Conservation (phyloP, 2,113 vertebrate species). For the Podilymbus podiceps region DNA sequence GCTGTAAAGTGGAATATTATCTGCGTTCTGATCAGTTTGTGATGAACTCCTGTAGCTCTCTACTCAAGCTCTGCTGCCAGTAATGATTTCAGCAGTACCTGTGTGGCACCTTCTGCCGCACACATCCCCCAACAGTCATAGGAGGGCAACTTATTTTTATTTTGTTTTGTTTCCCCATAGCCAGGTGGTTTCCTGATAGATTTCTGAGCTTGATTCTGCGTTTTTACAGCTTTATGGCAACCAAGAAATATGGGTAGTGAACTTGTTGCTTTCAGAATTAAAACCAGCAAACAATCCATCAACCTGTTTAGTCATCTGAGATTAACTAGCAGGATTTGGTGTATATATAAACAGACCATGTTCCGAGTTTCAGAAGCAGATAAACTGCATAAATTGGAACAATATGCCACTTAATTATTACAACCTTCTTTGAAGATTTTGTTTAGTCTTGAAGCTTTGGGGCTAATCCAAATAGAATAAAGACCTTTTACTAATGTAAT, state of each 20-base stretch:
- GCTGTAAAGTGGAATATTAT: not conserved
- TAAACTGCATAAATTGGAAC: not conserved
- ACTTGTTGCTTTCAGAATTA: not conserved
- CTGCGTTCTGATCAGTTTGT: not conserved
- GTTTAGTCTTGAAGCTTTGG: not conserved
- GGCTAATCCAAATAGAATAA: not conserved
- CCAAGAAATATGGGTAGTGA: not conserved
- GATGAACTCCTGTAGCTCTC: not conserved
- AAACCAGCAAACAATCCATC: not conserved
- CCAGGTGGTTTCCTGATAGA: not conserved
- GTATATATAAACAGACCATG: not conserved
- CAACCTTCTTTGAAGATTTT: not conserved
- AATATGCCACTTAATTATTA: not conserved
- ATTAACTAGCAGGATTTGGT: not conserved
- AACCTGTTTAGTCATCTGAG: not conserved
- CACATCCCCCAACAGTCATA: not conserved
- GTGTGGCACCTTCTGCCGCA: not conserved
- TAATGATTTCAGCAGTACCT: not conserved
- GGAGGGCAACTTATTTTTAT: not conserved
- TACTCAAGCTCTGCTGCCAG: not conserved
- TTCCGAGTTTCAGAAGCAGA: not conserved
- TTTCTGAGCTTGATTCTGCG: not conserved
- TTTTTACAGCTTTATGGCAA: not conserved
- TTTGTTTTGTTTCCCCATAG: not conserved
- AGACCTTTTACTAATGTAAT: not conserved